Evolutionary conservation across 2,888 invertebrate genomes (phyloP), one percentile per base, ranked within the genome.

Genomic region (Caenorhabditis angaria): DNA sequence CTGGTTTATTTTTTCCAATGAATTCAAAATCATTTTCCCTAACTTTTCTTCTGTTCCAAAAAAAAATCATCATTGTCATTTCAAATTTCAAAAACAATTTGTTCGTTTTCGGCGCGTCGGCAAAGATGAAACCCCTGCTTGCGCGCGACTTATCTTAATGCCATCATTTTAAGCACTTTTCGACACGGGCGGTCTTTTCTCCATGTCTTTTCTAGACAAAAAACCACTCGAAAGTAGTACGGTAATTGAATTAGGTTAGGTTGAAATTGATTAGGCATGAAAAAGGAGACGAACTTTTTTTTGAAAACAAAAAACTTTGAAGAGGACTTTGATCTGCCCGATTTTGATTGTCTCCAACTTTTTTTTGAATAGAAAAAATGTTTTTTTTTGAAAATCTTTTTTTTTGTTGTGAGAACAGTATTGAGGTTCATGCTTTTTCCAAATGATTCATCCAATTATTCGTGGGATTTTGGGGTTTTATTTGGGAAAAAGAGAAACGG

Each of bases 151-250:
- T 69, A 70, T 70, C 70, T 70, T 27, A 65, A 70, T 54, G 70
- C 32, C 70, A 70, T 70, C 70, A 65, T 70, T 69, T 69, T 69
- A 69, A 69, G 69, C 70, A 70, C 70, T 65, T 58, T 61, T 64
- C 57, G 65, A 65, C 61, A 63, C 63, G 61, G 61, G 66, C 57
- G 66, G 66, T 61, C 61, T 54, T 41, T 18, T 32, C 5, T 28
- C 27, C 53, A 20, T 28, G 47, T 63, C 27, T 54, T 25, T 24
- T 18, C 6, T 28, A 10, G 55, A 55, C 10, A 56, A 18, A 14
- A 32, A 29, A 22, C 18, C 24, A 51, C 10, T 10, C 18, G 29
- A 32, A 14, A 55, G 18, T 18, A 24, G 27, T 25, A 27, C 25
- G 55, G 55, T 29, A 56, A 32, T 20, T 32, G 55, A 27, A 29